Evolutionary conservation across 2,888 invertebrate species (phyloP).

Genomic region (Drosophila subquinaria): DNA sequence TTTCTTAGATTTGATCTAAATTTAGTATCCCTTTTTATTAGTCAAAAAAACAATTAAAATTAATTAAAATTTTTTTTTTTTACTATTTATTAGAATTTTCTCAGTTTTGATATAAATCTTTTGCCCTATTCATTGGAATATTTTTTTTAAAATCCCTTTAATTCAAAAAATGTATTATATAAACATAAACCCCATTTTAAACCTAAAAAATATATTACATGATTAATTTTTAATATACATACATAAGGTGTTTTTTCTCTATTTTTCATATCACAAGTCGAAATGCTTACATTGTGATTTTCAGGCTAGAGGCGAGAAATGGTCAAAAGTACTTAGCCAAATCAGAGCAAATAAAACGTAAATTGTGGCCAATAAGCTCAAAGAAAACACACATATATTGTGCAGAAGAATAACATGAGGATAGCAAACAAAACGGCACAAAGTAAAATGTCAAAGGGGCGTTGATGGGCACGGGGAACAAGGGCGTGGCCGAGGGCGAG

Average conservation of each 20-base stretch:
- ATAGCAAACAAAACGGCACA: conserved; percentile 31
- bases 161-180: no score
- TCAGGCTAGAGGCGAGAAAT: conserved; percentile 1
- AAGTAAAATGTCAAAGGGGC: conserved; percentile 35
- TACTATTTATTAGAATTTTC: no score
- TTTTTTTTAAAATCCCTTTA: no score
- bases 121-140: no score
- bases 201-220: no score
- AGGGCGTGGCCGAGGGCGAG: background rate
- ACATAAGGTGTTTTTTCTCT: background rate
- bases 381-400: conserved; percentile 28
- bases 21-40: no score
- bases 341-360: conserved; percentile 61
- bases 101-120: no score
- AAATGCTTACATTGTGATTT: background rate
- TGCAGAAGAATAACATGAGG: conserved; percentile 13
- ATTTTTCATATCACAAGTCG: background rate
- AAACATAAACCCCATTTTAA: no score
- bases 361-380: conserved; percentile 66
- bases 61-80: no score
- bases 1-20: no score
- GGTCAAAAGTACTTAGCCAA: conserved; percentile 34
- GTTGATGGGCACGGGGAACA: background rate
- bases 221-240: background rate
- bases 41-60: no score